phyloP scores from a whole-genome alignment of 2,888 invertebrate genomes.

The Balanococcus diminutus region DNA sequence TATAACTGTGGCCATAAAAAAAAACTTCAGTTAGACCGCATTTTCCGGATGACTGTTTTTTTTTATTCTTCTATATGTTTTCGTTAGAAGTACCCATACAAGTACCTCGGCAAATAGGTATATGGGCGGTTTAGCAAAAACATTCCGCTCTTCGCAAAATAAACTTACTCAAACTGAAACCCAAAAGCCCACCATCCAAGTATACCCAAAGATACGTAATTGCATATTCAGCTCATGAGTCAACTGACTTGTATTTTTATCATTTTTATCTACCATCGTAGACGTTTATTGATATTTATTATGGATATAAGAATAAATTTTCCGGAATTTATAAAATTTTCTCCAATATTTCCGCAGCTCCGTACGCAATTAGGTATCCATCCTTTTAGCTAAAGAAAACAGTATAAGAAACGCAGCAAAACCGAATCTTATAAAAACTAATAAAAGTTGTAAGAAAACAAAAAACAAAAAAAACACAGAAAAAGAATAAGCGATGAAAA shows the following conservation, averaged over 20 bases:
- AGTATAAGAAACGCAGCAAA: not conserved
- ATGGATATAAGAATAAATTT: not conserved
- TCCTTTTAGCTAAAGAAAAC: not conserved
- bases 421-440: not conserved
- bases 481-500: not conserved
- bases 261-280: not conserved
- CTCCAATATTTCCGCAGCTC: not conserved
- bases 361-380: not conserved
- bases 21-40: conserved; percentile 18
- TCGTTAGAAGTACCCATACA: not conserved
- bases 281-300: not conserved
- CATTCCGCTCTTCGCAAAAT: not conserved
- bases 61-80: conserved; percentile 14
- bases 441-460: not conserved
- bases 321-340: not conserved
- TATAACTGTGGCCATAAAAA: conserved; percentile 1
- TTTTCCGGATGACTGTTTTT: conserved; percentile 23
- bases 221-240: conserved; percentile 1
- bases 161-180: not conserved
- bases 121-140: not conserved
- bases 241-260: not conserved
- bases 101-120: not conserved
- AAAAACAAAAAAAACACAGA: no score
- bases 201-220: not conserved
- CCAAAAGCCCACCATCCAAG: no score